Base-by-base conservation (phyloP, 2,797 vertebrate genomes). In the Notamacropus eugenii region DNA sequence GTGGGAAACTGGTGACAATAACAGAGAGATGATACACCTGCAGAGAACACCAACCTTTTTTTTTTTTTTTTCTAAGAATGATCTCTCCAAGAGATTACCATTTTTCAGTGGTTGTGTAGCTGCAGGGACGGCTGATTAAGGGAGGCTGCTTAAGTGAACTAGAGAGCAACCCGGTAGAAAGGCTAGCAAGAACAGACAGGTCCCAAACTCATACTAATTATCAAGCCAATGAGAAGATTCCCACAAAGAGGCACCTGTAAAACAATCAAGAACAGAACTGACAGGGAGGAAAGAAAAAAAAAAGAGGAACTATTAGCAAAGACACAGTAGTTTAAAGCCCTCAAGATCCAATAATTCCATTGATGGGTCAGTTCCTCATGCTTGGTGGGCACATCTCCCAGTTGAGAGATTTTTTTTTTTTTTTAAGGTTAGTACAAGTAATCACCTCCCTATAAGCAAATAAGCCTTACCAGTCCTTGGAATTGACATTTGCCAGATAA, bases 401-500 rank as follows among this genome's bases (percentile, higher is more conserved):
- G 59, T 8, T 5, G 54, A 74, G 87, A 59, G 62, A 12, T 59
- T 58, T 28, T 58, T n/a, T 91, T 58, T n/a, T 91, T 55, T 52
- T 55, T 46, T 92, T 74, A 2, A n/a, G 82, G 22, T 28, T 87
- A 14, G 46, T 52, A 14, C 1, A 22, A 55, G 91, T 54, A 91
- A 93, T 94, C 59, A 55, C 28, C 55, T 95, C 92, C 94, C 54
- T 19, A 93, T 52, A 91, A 95, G 93, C 54, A 54, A 0, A 28
- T 50, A 54, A 28, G 34, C 55, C 93, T 40, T 34, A 31, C 55
- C 54, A 82, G 27, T 91, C 74, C 95, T 54, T 74, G 50, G 94
- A 90, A 90, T 4, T 82, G 74, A 96, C 56, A 90, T 74, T 54
- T 96, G 94, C 92, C 94, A 90, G n/a, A 91, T 95, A 97, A 95